A percentile compares a stretch with the other conserved stretches of the same genome.
These are phyloP conservation scores for Thryonomys swinderianus DNA, from an alignment of 2,113 vertebrate species.

Conservation along the genomic window DNA sequence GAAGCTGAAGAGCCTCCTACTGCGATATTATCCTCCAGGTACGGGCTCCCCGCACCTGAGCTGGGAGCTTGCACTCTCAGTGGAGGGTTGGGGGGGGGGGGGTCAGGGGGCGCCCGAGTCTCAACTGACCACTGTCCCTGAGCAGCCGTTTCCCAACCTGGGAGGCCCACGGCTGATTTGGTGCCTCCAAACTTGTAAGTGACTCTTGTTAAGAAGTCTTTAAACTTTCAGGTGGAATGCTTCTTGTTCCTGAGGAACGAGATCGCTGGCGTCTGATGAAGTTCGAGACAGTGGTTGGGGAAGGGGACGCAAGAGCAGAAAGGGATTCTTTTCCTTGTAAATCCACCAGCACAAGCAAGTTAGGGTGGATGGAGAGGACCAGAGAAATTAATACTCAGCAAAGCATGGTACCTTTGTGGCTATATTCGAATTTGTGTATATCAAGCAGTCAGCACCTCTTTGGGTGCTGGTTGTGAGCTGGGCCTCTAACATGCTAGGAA, in stretches of 20 bases:
- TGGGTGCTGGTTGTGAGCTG: background rate
- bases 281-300: background rate
- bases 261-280: rapidly evolving
- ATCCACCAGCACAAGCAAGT: background rate
- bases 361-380: background rate
- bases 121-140: rapidly evolving
- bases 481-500: background rate
- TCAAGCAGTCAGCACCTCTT: background rate
- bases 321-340: background rate
- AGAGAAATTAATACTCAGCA: background rate
- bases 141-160: background rate
- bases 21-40: conserved; percentile 97
- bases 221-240: background rate
- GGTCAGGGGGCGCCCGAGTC: background rate
- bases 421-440: rapidly evolving
- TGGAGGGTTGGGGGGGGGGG: background rate
- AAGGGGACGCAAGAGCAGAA: background rate
- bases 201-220: background rate
- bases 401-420: background rate
- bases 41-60: conserved; percentile 18
- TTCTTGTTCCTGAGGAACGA: background rate
- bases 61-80: background rate
- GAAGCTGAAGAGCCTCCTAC: conserved; percentile 91
- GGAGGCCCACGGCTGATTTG: background rate
- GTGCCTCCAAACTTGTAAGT: background rate